phyloP scores from a whole-genome alignment of 2,888 invertebrate genomes.

The Nudaria mundana region DNA sequence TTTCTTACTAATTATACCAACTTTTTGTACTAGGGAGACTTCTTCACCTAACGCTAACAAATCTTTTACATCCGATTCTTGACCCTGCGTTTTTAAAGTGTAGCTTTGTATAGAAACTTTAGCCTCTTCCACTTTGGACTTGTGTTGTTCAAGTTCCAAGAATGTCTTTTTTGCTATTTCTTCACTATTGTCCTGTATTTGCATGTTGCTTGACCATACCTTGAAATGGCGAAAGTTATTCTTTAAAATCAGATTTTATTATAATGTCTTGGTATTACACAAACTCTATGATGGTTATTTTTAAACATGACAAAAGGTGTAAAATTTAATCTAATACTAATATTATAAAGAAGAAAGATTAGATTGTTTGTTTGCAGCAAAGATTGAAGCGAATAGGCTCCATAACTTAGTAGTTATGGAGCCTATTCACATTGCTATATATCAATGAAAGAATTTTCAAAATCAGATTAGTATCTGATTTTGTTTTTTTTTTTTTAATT shows the following conservation, averaged over 20 bases:
- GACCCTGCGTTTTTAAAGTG: constrained; percentile 39
- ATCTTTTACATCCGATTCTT: constrained; percentile 80
- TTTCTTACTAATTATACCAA: constrained; percentile 41
- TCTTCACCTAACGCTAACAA: constrained; percentile 85
- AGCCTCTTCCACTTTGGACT: constrained; percentile 82
- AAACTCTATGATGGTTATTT: too few relatives aligned
- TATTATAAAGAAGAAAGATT: too few relatives aligned
- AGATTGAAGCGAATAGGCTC: too few relatives aligned
- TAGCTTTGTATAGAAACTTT: constrained; percentile 80
- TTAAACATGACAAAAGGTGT: too few relatives aligned
- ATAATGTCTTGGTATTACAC: too few relatives aligned
- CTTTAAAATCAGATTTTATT: background rate
- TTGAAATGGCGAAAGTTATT: constrained; percentile 16
- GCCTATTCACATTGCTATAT: too few relatives aligned
- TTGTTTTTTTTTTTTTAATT: too few relatives aligned
- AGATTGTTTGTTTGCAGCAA: too few relatives aligned
- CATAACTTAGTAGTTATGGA: too few relatives aligned
- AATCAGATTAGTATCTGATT: too few relatives aligned
- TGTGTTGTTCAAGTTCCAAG: constrained; percentile 80
- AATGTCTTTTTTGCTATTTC: constrained; percentile 76
- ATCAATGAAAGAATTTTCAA: too few relatives aligned
- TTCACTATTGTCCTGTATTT: constrained; percentile 58
- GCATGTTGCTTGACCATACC: constrained; percentile 60
- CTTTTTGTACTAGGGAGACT: constrained; percentile 31
- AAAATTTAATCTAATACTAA: too few relatives aligned